phyloP scores from a whole-genome alignment of 1,140 invertebrate genomes.

The Caenorhabditis elegans region DNA sequence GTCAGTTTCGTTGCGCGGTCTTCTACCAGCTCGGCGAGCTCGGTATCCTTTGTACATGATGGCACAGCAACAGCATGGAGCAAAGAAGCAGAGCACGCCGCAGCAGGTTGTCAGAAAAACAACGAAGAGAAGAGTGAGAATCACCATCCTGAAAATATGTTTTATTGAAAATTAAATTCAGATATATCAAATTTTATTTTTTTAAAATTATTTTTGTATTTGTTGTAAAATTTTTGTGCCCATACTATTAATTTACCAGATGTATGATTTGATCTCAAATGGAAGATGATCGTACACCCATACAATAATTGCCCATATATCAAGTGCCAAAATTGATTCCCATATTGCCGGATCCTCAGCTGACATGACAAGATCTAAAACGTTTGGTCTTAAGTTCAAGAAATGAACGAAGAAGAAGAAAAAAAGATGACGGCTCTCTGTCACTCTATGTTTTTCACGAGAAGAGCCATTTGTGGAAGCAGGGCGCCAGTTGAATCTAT shows the following conservation, averaged over 20 bases:
- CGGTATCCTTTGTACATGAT: slow-evolving; percentile 28
- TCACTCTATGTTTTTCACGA: neutral
- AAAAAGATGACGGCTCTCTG: neutral
- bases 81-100: slow-evolving; percentile 37
- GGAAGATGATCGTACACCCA: slow-evolving; percentile 21
- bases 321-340: slow-evolving; percentile 20
- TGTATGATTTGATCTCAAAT: slow-evolving; percentile 30
- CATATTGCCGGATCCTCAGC: slow-evolving; percentile 8
- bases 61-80: slow-evolving; percentile 39
- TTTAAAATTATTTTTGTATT: neutral
- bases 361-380: neutral
- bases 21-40: neutral
- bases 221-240: neutral
- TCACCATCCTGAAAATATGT: slow-evolving; percentile 38
- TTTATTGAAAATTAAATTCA: neutral
- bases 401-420: neutral
- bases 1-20: neutral
- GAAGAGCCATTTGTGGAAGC: neutral
- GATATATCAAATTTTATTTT: neutral
- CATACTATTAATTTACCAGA: neutral
- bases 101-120: slow-evolving; percentile 34
- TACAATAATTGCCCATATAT: neutral
- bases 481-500: neutral
- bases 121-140: slow-evolving; percentile 39
- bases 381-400: neutral